phyloP scores from a whole-genome alignment of 2,888 invertebrate species.

The Parnassius orleans region DNA sequence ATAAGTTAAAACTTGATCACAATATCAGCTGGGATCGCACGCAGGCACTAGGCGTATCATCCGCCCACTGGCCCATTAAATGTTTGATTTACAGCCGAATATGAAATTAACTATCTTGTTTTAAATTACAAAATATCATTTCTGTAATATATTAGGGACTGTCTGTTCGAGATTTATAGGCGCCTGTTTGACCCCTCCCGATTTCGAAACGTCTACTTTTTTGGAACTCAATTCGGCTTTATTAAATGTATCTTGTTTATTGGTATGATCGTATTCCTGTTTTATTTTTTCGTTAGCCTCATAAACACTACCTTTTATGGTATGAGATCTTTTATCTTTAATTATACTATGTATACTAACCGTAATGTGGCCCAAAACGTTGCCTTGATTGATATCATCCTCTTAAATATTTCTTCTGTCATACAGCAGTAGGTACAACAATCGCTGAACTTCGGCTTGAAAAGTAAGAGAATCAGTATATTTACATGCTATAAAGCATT shows the following conservation, averaged over 20 bases:
- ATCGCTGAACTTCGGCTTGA: too few relatives aligned
- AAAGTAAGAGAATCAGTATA: too few relatives aligned
- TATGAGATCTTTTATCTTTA: too few relatives aligned
- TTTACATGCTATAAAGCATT: too few relatives aligned
- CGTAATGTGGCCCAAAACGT: too few relatives aligned
- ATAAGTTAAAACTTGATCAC: slow-evolving; percentile 24
- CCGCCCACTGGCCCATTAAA: slow-evolving; percentile 45
- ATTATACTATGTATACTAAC: too few relatives aligned
- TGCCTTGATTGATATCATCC: too few relatives aligned
- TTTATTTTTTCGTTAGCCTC: slow-evolving; percentile 6
- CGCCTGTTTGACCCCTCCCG: slow-evolving; percentile 34
- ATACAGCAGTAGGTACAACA: too few relatives aligned
- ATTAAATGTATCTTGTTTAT: slow-evolving; percentile 18
- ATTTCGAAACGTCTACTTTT: slow-evolving; percentile 22
- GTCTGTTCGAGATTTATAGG: slow-evolving; percentile 49
- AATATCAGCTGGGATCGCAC: slow-evolving; percentile 2
- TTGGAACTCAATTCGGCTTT: slow-evolving; percentile 19
- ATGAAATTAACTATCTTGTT: slow-evolving; percentile 56
- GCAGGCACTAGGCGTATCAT: slow-evolving; percentile 9
- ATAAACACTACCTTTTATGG: slow-evolving; percentile 1
- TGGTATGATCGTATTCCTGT: not conserved
- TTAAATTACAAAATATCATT: slow-evolving; percentile 64
- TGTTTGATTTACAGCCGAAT: slow-evolving; percentile 53
- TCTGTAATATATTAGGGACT: slow-evolving; percentile 47
- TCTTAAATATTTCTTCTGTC: too few relatives aligned